These are phyloP conservation scores for Caerostris darwini DNA, from an alignment of 1,140 invertebrate species.

Conservation along the genomic window DNA sequence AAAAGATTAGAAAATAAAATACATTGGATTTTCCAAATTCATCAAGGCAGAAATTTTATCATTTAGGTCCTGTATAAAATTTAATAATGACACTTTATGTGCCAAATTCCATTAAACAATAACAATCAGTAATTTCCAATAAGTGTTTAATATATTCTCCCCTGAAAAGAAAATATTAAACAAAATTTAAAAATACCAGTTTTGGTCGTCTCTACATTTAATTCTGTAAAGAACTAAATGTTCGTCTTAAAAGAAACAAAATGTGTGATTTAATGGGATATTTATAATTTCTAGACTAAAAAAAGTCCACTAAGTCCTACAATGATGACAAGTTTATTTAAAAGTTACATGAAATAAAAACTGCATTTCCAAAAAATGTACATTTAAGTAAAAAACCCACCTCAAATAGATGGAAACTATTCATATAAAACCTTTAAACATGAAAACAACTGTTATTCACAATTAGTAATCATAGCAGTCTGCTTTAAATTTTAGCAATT, in stretches of 20 bases:
- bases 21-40: background rate
- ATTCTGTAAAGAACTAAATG: background rate
- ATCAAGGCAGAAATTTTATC: background rate
- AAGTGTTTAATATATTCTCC: background rate
- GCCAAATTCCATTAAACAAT: background rate
- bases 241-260: background rate
- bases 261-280: background rate
- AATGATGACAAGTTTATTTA: conserved; percentile 71
- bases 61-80: conserved; percentile 10
- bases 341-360: conserved; percentile 76
- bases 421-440: conserved; percentile 74
- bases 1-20: conserved; percentile 17
- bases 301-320: conserved; percentile 53
- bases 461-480: conserved; percentile 70
- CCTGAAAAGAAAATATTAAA: background rate
- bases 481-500: background rate
- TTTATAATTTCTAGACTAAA: conserved; percentile 41
- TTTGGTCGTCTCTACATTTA: background rate
- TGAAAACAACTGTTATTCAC: conserved; percentile 74
- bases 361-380: conserved; percentile 73
- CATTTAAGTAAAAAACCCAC: conserved; percentile 74
- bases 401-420: conserved; percentile 75
- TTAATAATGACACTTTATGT: background rate
- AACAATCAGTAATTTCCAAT: background rate
- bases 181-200: background rate